Conservation (phyloP, 2,888 invertebrate genomes). For the Aethes cnicana region DNA sequence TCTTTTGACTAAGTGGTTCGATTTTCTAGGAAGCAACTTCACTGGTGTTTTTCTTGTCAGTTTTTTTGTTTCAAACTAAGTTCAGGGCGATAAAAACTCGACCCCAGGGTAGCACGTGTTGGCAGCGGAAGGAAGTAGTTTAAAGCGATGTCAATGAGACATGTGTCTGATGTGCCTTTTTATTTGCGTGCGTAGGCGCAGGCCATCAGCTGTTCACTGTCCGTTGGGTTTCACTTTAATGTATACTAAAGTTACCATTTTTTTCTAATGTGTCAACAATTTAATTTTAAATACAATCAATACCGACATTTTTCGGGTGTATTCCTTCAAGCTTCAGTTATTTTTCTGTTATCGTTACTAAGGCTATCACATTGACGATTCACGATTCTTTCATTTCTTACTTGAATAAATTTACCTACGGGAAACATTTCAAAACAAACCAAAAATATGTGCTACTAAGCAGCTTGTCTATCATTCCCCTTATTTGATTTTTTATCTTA, state of each 20-base stretch:
- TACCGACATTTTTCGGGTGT: too few relatives aligned
- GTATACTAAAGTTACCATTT: too few relatives aligned
- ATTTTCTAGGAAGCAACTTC: too few relatives aligned
- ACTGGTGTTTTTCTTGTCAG: not conserved
- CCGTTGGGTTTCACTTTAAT: not conserved
- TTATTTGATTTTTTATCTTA: slow-evolving; percentile 17
- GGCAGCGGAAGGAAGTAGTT: slow-evolving; percentile 59
- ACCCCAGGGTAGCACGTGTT: slow-evolving; percentile 52
- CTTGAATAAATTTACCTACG: too few relatives aligned
- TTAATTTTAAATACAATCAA: too few relatives aligned
- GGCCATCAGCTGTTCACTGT: not conserved
- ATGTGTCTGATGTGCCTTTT: slow-evolving; percentile 9
- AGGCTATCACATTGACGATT: too few relatives aligned
- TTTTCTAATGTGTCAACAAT: too few relatives aligned
- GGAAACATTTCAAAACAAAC: too few relatives aligned
- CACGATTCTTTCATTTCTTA: too few relatives aligned
- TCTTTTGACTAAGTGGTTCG: too few relatives aligned
- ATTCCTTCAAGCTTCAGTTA: too few relatives aligned
- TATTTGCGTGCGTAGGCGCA: not conserved
- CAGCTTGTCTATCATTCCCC: not conserved
- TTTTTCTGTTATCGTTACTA: too few relatives aligned
- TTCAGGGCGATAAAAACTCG: slow-evolving; percentile 29
- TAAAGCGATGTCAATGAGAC: slow-evolving; percentile 48
- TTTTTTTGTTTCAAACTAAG: not conserved
- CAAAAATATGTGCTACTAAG: not conserved